A percentile compares a stretch with the other conserved stretches of the same genome.
phyloP scores from a whole-genome alignment of 2,113 vertebrate species.

The Pteruthius melanotis region DNA sequence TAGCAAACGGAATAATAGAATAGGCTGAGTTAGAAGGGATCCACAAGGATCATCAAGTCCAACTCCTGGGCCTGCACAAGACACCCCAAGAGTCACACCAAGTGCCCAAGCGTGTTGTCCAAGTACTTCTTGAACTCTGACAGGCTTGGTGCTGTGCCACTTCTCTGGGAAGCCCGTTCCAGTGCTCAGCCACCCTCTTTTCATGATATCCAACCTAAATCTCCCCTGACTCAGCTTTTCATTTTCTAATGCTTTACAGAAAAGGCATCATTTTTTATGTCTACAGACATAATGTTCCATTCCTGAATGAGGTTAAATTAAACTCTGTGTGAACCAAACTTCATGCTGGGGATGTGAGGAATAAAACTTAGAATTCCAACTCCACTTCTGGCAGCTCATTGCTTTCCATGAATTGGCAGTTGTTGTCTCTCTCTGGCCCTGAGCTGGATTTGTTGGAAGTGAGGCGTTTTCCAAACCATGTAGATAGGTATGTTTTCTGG shows the following conservation, averaged over 20 bases:
- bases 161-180: not conserved
- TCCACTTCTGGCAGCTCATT: not conserved
- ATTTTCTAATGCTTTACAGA: not conserved
- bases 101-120: not conserved
- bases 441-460: not conserved
- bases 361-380: not conserved
- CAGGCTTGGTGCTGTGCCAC: not conserved
- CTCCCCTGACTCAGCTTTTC: not conserved
- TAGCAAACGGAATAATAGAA: not conserved
- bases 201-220: not conserved
- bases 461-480: not conserved
- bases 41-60: not conserved
- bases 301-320: not conserved
- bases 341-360: not conserved
- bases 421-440: not conserved
- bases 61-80: not conserved
- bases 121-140: not conserved
- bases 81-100: not conserved
- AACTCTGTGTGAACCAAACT: not conserved
- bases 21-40: not conserved
- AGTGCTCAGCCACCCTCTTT: not conserved
- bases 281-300: not conserved
- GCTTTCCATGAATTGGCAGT: not conserved
- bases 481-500: not conserved
- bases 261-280: not conserved